A percentile compares a stretch with the other conserved stretches of the same genome.
Evolutionary conservation across 2,797 vertebrate species (phyloP).

Genomic region (Triplophysa bombifrons): DNA sequence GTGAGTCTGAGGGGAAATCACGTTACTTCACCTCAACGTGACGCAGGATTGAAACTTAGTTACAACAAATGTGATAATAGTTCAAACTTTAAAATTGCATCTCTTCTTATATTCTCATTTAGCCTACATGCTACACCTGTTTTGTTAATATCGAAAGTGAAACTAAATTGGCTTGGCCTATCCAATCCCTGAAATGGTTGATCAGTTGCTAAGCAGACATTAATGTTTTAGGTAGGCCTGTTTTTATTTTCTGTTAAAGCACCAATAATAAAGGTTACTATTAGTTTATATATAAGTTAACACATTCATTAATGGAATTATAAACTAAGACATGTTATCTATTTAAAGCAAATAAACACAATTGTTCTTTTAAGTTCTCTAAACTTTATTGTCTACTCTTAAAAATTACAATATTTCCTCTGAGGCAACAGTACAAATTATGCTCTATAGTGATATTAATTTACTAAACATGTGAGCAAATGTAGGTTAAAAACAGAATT

Average conservation of each 20-base stretch:
- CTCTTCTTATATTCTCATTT: not conserved
- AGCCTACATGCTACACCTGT: no score
- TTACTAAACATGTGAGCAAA: not conserved
- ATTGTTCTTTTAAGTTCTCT: not conserved
- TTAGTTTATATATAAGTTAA: not conserved
- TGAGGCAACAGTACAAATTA: not conserved
- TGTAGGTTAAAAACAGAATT: not conserved
- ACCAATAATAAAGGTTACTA: not conserved
- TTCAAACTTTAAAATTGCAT: no score
- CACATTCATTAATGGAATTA: not conserved
- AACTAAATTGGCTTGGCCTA: not conserved
- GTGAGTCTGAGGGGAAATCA: slow-evolving; percentile 8
- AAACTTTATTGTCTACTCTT: slow-evolving; percentile 4
- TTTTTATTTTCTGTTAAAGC: not conserved
- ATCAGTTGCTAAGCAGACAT: slow-evolving; percentile 35
- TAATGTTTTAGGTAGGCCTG: not conserved
- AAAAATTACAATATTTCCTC: not conserved
- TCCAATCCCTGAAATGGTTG: not conserved
- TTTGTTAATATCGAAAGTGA: not conserved
- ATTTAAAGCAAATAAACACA: slow-evolving; percentile 15
- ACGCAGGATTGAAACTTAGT: not conserved
- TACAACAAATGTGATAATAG: not conserved
- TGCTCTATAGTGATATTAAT: not conserved
- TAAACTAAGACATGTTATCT: not conserved
- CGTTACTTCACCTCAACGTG: not conserved